Evolutionary conservation across 1,140 invertebrate species (phyloP), one percentile per base, ranked within the genome.

Genomic region (Drosophila bocki): DNA sequence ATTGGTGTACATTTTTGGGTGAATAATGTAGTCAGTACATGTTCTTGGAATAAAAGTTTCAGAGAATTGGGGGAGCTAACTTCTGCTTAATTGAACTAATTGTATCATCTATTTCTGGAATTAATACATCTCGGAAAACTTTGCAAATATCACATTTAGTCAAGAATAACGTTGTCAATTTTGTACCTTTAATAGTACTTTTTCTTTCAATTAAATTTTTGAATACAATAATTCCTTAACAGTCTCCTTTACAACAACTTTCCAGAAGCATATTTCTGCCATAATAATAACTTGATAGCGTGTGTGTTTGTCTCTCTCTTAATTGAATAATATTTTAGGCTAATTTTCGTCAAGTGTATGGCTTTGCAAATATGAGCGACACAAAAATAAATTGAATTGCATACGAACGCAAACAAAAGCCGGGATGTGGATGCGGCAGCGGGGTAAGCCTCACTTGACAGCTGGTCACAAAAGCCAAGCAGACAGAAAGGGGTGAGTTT

Each of bases 371-470:
- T 75, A 81, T 77, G 68, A 60, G 65, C 41, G 41, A 62, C 68
- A 76, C 53, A 67, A 57, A 87, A 87, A 88, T 88, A 87, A 87
- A 87, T 87, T 87, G 74, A 87, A 87, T 87, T 87, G 84, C 84
- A 88, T 88, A 64, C 78, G 71, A 57, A 56, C 56, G 35, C 32
- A 59, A 59, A 72, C 53, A 59, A 59, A 59, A 32, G 56, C 62
- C 54, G n/a, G 19, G 53, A 15, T 26, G 32, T n/a, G 15, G 53
- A 13, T 54, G 11, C 11, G n/a, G 19, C 26, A 42, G 69, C 51
- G 63, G 48, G 48, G 67, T 70, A 57, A 75, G 70, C 75, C 58
- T 62, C 74, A 69, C 74, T 88, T 80, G 85, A 90, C 80, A 84
- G 85, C 69, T 90, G 84, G 77, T 68, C 80, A 81, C 84, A 87